A percentile compares a stretch with the other conserved stretches of the same genome.
These are phyloP conservation scores for Ethmia dodecea DNA, from an alignment of 2,888 invertebrate genomes.

Conservation along the genomic window DNA sequence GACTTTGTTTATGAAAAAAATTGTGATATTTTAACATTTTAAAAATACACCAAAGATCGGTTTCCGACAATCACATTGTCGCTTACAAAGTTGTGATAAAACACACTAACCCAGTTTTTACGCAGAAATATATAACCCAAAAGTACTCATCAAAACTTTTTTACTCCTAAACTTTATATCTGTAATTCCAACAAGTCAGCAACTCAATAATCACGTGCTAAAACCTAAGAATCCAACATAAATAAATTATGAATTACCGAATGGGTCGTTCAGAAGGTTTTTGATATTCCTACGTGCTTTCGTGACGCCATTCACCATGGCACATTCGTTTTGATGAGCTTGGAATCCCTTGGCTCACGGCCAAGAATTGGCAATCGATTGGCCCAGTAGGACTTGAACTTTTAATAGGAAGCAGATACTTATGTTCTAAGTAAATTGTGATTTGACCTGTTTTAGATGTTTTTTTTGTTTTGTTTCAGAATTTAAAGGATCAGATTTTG, in stretches of 20 bases:
- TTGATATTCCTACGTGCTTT: conserved; percentile 7
- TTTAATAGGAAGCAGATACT: no score
- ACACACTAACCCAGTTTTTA: not conserved
- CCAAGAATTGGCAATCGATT: conserved; percentile 4
- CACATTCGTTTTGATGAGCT: conserved; percentile 11
- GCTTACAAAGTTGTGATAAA: not conserved
- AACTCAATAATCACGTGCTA: conserved; percentile 3
- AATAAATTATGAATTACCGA: conserved; percentile 3
- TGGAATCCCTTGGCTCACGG: conserved; percentile 2
- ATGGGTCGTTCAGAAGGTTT: conserved; percentile 4
- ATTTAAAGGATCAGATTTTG: conserved; percentile 94
- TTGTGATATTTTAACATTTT: no score
- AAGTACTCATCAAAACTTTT: no score
- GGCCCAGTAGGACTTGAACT: conserved; percentile 1
- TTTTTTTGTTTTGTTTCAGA: conserved; percentile 81
- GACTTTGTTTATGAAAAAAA: no score
- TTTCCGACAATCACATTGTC: no score
- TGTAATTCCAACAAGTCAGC: not conserved
- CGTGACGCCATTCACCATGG: conserved; percentile 6
- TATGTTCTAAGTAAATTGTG: no score
- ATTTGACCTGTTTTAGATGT: no score
- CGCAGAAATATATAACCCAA: not conserved
- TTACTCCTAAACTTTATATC: no score
- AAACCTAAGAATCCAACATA: conserved; percentile 7
- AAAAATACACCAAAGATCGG: no score